Base-by-base conservation (phyloP, 2,797 vertebrate species). In the Rhinoraja longicauda region DNA sequence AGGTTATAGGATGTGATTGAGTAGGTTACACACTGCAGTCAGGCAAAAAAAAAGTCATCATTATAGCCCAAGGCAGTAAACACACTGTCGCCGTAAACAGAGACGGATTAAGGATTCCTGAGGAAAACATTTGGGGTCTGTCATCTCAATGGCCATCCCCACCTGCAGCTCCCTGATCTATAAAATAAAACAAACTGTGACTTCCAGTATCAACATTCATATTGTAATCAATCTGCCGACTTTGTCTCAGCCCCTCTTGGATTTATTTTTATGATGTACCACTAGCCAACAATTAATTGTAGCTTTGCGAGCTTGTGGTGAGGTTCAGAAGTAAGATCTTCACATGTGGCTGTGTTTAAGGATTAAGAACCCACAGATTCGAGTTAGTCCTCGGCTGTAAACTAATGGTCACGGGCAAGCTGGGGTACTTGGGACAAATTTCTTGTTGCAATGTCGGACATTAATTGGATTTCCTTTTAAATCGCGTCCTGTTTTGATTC, bases 1-100 rank as follows among this genome's bases (percentile, higher is more conserved):
- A 73, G 64, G 90, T 73, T 73, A 72, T 73, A 91, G 70, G 70
- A 91, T 13, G 90, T 91, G 67, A 88, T 88, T 88, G 64, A 73
- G 39, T 91, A 91, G 67, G 90, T 73, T 91, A 53, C 32, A 26
- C 36, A 12, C 21, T 91, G 90, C 90, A 39, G 62, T 91, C 39
- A 67, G 67, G 64, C 64, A 72, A 91, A 39, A 1, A 1, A 26
- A 70, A 91, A 45, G 67, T 91, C 67, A 91, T 70, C 21, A 91
- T 45, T 91, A 73, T 45, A 26, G 90, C 24, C 73, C 26, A 9
- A 91, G 67, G 67, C 64, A 73, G 36, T 73, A 72, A 90, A 32
- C 15, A 72, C 21, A 26, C 64, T 45, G 36, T 39, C 73, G 36
- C 64, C 70, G 67, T 32, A 36, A 88, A 84, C 59, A 88, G 53